These are phyloP conservation scores for Bradypus variegatus DNA, from an alignment of 2,797 vertebrate genomes.

Conservation along the genomic window DNA sequence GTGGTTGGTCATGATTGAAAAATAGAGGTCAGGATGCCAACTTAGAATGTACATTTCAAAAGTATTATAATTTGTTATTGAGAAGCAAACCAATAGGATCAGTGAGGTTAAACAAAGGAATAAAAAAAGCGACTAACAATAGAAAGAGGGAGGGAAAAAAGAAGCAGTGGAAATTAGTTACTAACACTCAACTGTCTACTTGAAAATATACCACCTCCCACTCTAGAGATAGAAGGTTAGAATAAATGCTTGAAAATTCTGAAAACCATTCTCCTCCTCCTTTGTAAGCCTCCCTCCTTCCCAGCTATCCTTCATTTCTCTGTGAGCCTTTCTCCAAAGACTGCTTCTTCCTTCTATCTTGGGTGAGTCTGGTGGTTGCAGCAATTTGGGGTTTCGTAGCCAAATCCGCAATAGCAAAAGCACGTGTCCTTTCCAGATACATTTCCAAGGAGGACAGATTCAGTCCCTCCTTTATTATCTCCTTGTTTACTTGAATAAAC, in stretches of 20 bases:
- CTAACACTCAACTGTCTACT: background rate
- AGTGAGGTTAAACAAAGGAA: background rate
- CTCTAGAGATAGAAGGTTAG: background rate
- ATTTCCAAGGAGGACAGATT: background rate
- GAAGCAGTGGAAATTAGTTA: background rate
- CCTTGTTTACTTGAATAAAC: background rate
- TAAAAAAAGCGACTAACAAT: background rate
- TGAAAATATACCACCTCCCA: background rate
- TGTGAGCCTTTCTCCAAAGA: background rate
- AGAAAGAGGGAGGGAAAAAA: background rate
- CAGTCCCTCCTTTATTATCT: background rate
- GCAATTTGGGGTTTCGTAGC: background rate
- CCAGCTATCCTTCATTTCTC: background rate
- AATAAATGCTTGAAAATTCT: background rate
- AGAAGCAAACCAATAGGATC: background rate
- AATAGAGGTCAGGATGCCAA: background rate
- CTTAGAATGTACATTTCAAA: background rate
- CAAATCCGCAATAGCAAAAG: background rate
- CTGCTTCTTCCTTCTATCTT: background rate
- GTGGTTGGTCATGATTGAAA: background rate
- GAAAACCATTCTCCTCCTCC: background rate
- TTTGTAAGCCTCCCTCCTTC: background rate
- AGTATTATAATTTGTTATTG: background rate
- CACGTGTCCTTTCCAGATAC: background rate
- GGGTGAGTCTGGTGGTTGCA: background rate